phyloP scores from a whole-genome alignment of 1,140 invertebrate genomes.

The Drosophila setifemur region DNA sequence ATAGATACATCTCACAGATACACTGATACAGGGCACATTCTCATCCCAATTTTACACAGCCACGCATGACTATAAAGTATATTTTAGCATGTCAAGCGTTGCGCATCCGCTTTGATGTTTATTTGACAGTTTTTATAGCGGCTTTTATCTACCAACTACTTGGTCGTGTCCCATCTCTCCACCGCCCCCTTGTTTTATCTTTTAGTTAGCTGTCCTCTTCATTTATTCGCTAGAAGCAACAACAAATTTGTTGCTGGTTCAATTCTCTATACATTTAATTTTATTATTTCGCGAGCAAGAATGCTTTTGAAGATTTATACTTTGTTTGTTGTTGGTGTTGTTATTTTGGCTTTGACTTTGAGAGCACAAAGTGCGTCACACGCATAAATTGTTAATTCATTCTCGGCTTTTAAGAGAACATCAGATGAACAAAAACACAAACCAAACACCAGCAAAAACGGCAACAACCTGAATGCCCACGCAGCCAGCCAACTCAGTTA shows the following conservation, averaged over 20 bases:
- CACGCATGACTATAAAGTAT: constrained; percentile 80
- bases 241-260: constrained; percentile 10
- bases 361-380: constrained; percentile 71
- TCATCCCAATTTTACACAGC: constrained; percentile 44
- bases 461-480: constrained; percentile 55
- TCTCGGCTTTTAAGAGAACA: constrained; percentile 53
- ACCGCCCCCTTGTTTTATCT: constrained; percentile 9
- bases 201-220: constrained; percentile 36
- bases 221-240: constrained; percentile 55
- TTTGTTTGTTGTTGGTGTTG: constrained; percentile 61
- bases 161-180: constrained; percentile 32
- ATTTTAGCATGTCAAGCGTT: constrained; percentile 81
- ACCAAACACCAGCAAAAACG: constrained; percentile 3
- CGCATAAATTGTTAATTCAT: constrained; percentile 74
- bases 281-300: constrained; percentile 47
- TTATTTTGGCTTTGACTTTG: constrained; percentile 73
- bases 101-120: constrained; percentile 81
- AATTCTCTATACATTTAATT: constrained; percentile 1
- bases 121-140: constrained; percentile 81
- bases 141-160: constrained; percentile 81
- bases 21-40: constrained; percentile 34
- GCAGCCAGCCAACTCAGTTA: constrained; percentile 41
- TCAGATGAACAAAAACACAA: constrained; percentile 8
- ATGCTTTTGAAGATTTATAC: constrained; percentile 78
- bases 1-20: constrained; percentile 29